Evolutionary conservation across 1,140 invertebrate species (phyloP).

Genomic region (Pogonognathellus flavescens): DNA sequence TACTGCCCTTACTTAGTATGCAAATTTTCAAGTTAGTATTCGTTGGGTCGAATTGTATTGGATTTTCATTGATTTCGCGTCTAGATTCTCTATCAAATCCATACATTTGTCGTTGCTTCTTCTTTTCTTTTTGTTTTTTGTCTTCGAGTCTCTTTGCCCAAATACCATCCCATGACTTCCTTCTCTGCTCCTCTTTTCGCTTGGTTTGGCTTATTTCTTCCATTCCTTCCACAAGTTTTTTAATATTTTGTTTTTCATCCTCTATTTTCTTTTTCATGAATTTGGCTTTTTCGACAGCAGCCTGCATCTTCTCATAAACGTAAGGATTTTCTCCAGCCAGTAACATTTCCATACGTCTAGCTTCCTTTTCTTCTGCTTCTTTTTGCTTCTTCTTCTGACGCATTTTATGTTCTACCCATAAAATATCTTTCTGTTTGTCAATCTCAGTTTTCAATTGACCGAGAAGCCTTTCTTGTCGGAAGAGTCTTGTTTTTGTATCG

Average conservation of each 20-base stretch:
- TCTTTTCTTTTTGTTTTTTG: background rate
- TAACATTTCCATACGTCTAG: background rate
- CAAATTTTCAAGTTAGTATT: background rate
- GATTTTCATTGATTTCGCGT: background rate
- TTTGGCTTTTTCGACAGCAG: background rate
- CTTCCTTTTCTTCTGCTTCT: background rate
- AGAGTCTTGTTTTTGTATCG: background rate
- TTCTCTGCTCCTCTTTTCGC: slow-evolving; percentile 29
- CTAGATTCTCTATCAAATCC: background rate
- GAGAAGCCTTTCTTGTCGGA: background rate
- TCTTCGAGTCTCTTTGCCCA: slow-evolving; percentile 38
- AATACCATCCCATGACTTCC: slow-evolving; percentile 18
- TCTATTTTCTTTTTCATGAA: background rate
- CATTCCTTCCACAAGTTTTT: background rate
- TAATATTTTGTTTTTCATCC: slow-evolving; percentile 1
- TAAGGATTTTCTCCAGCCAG: slow-evolving; percentile 14
- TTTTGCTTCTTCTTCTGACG: background rate
- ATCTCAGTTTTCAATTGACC: background rate
- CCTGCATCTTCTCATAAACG: background rate
- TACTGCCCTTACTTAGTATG: background rate
- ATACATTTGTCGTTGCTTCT: background rate
- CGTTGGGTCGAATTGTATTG: background rate
- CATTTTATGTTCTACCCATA: background rate
- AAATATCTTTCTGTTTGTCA: background rate
- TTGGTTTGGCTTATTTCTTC: background rate